A percentile compares a stretch with the other conserved stretches of the same genome.
Evolutionary conservation across 2,113 vertebrate species (phyloP).

Genomic region (Centrocercus urophasianus): DNA sequence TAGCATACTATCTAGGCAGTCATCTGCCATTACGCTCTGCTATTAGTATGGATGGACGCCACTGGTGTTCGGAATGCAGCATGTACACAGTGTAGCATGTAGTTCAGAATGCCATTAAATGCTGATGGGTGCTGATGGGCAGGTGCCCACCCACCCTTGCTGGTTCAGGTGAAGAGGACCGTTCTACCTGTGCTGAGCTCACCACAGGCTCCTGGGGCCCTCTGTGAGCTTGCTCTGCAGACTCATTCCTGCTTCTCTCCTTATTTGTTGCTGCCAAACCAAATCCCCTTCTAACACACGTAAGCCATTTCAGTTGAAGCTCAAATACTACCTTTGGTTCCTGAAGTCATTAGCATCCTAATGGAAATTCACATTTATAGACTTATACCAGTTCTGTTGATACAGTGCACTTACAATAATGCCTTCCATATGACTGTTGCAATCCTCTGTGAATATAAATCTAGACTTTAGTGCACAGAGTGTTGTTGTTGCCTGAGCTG

Average conservation of each 20-base stretch:
- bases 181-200: not conserved
- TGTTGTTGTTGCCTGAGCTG: not conserved
- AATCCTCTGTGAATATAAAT: not conserved
- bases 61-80: not conserved
- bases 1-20: accelerated
- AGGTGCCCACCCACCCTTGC: accelerated
- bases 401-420: not conserved
- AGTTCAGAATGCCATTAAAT: not conserved
- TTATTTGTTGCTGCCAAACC: slow-evolving; percentile 32
- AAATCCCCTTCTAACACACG: not conserved
- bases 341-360: slow-evolving; percentile 55
- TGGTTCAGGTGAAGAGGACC: not conserved
- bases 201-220: not conserved
- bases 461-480: not conserved
- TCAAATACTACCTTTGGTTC: slow-evolving; percentile 42
- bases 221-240: not conserved
- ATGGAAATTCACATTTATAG: slow-evolving; percentile 48
- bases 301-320: not conserved
- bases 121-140: not conserved
- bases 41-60: not conserved
- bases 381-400: slow-evolving; percentile 11
- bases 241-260: not conserved
- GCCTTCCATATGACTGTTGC: not conserved
- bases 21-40: not conserved
- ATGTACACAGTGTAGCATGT: accelerated